Percentiles rank a stretch among this genome's conserved stretches.
Conservation (phyloP, 2,888 invertebrate species). For the Drosophila formosana region DNA sequence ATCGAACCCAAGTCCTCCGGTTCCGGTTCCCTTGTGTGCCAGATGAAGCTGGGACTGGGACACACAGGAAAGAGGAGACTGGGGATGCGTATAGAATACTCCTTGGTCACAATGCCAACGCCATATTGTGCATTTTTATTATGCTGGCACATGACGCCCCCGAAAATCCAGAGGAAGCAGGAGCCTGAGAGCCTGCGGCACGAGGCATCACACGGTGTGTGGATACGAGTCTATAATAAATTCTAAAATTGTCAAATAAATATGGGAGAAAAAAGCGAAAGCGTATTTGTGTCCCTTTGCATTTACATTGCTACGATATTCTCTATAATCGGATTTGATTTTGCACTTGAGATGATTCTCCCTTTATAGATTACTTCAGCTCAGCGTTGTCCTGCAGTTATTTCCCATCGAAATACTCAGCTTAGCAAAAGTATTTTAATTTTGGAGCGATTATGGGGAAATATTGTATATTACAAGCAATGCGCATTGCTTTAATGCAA, state of each 20-base stretch:
- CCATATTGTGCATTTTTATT: conserved; percentile 74
- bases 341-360: conserved; percentile 39
- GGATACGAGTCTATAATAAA: conserved; percentile 54
- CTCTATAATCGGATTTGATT: conserved; percentile 67
- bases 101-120: conserved; percentile 44
- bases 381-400: conserved; percentile 10
- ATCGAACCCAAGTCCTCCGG: conserved; percentile 27
- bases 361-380: conserved; percentile 20
- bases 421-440: conserved; percentile 6
- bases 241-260: conserved; percentile 73
- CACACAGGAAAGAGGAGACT: not conserved
- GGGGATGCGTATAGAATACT: conserved; percentile 6
- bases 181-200: conserved; percentile 18
- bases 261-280: conserved; percentile 32
- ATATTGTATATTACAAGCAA: not conserved
- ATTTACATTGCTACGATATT: conserved; percentile 32
- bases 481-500: not conserved
- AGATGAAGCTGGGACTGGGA: conserved; percentile 13
- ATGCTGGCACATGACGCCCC: conserved; percentile 44
- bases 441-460: not conserved
- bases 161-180: conserved; percentile 3
- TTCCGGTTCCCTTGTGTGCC: conserved; percentile 5
- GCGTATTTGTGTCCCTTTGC: conserved; percentile 45
- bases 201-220: conserved; percentile 26
- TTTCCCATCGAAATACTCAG: conserved; percentile 3